Evolutionary conservation across 2,113 vertebrate species (phyloP).

Genomic region (Peromyscus polionotus): DNA sequence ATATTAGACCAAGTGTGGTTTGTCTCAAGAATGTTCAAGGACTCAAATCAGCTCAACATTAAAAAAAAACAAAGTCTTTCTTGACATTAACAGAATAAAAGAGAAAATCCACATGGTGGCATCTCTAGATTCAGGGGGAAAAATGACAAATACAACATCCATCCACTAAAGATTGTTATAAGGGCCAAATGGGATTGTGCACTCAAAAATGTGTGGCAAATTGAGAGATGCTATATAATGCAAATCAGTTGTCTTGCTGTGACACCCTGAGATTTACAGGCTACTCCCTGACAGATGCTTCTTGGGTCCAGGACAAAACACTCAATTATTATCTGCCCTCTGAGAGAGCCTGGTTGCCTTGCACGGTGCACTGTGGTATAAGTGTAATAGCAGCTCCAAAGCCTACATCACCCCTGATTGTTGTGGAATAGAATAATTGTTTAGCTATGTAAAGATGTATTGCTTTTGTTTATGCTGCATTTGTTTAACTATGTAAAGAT

Average conservation of each 20-base stretch:
- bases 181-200: slow-evolving; percentile 44
- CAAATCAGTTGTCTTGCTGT: slow-evolving; percentile 33
- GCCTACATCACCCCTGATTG: neutral
- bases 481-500: no score
- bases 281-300: slow-evolving; percentile 34
- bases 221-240: slow-evolving; percentile 33
- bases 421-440: neutral
- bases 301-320: neutral
- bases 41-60: slow-evolving; percentile 37
- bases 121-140: slow-evolving; percentile 48
- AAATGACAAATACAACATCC: slow-evolving; percentile 23
- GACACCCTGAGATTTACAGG: slow-evolving; percentile 19
- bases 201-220: slow-evolving; percentile 44
- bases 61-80: slow-evolving; percentile 50
- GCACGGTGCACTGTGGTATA: neutral
- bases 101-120: neutral
- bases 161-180: slow-evolving; percentile 34
- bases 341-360: neutral
- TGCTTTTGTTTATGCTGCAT: no score
- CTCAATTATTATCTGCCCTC: neutral
- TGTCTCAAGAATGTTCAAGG: slow-evolving; percentile 9
- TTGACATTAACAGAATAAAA: slow-evolving; percentile 48
- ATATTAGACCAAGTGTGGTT: slow-evolving; percentile 21
- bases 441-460: neutral
- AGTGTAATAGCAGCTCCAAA: neutral